Conservation (phyloP, 2,888 invertebrate species). For the Ethmia dodecea region DNA sequence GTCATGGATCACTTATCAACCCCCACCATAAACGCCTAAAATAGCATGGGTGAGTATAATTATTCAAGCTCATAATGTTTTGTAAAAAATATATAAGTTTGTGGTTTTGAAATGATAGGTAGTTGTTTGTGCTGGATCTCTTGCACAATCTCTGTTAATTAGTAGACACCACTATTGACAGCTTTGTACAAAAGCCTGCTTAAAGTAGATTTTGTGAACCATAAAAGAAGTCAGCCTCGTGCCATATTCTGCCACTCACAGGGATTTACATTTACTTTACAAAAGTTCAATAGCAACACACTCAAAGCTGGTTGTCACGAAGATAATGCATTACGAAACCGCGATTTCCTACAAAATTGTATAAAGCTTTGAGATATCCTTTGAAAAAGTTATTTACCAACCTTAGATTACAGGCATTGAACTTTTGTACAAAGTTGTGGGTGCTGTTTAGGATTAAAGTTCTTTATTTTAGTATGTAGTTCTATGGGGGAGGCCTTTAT, state of each 20-base stretch:
- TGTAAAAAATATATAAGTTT: no score
- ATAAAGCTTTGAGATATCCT: no score
- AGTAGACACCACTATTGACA: slow-evolving; percentile 42
- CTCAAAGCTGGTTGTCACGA: slow-evolving; percentile 9
- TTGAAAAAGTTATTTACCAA: no score
- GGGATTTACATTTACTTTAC: slow-evolving; percentile 30
- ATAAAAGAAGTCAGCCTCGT: slow-evolving; percentile 43
- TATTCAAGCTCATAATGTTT: no score
- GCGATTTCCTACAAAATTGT: no score
- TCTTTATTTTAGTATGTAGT: no score
- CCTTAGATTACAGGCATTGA: slow-evolving; percentile 52
- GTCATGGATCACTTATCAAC: slow-evolving; percentile 25
- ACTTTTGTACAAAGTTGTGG: slow-evolving; percentile 70
- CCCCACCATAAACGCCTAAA: slow-evolving; percentile 15
- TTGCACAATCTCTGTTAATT: slow-evolving; percentile 9
- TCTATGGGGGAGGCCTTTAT: no score
- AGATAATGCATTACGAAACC: no score
- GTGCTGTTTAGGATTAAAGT: no score
- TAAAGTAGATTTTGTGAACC: slow-evolving; percentile 21
- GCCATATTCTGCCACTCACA: slow-evolving; percentile 45
- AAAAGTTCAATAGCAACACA: slow-evolving; percentile 51
- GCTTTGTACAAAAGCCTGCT: slow-evolving; percentile 64
- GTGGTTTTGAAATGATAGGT: neutral
- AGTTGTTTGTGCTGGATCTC: no score
- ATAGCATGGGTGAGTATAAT: slow-evolving; percentile 65